Evolutionary conservation across 2,888 invertebrate species (phyloP).

Genomic region (Meta bourneti): DNA sequence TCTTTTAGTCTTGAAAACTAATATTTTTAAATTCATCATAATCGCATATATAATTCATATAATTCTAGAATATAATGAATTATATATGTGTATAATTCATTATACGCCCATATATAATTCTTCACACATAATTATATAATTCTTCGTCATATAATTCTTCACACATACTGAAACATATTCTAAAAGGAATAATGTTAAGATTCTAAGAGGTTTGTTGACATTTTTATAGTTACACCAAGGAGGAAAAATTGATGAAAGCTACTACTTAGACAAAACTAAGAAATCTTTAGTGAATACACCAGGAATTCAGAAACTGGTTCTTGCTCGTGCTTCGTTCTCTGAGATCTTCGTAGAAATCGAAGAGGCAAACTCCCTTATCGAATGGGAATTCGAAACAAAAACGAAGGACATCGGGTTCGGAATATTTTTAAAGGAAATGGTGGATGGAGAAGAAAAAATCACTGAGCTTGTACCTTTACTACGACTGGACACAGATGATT

Average conservation of each 20-base stretch:
- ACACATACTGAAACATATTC: neutral
- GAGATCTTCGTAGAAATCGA: constrained; percentile 17
- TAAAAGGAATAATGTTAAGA: neutral
- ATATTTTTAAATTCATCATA: neutral
- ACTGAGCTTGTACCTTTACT: constrained; percentile 24
- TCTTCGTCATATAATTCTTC: neutral
- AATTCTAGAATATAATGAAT: neutral
- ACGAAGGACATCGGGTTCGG: constrained; percentile 60
- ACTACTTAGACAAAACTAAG: constrained; percentile 45
- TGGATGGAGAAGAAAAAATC: constrained; percentile 35
- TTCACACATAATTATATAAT: too few species aligned
- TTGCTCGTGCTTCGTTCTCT: constrained; percentile 37
- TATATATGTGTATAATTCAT: too few species aligned
- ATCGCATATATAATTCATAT: neutral
- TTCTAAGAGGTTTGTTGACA: too few species aligned
- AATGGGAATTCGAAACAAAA: constrained; percentile 70
- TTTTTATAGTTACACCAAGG: constrained; percentile 34
- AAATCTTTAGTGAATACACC: constrained; percentile 1
- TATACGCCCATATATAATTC: neutral
- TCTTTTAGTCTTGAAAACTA: too few species aligned
- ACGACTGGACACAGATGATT: constrained; percentile 53
- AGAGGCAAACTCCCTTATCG: constrained; percentile 38
- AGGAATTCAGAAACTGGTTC: constrained; percentile 13
- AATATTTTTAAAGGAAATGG: constrained; percentile 24
- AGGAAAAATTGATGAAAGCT: constrained; percentile 28